A percentile compares a stretch with the other conserved stretches of the same genome.
Conservation (phyloP, 2,797 vertebrate species). For the Sebastes iracundus region DNA sequence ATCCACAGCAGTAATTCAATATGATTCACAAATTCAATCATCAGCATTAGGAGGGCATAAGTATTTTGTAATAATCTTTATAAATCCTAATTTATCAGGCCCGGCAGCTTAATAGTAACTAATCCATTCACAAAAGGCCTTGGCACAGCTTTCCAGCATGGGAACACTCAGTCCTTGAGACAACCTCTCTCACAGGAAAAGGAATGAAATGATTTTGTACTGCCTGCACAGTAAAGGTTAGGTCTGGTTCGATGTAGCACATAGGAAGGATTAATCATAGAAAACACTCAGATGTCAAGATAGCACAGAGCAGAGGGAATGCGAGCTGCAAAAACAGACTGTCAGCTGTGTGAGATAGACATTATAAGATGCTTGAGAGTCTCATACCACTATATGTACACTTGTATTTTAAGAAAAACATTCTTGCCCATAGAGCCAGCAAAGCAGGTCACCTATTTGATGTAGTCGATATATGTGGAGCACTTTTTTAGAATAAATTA, state of each 20-base stretch:
- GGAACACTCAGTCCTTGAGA: slow-evolving; percentile 77
- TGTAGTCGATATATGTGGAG: slow-evolving; percentile 51
- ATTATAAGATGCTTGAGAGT: slow-evolving; percentile 32
- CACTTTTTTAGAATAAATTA: slow-evolving; percentile 60
- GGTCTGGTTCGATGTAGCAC: slow-evolving; percentile 65
- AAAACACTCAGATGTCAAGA: slow-evolving; percentile 71
- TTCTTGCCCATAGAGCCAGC: slow-evolving; percentile 18
- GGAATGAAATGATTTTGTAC: slow-evolving; percentile 69
- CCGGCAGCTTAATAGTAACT: slow-evolving; percentile 80
- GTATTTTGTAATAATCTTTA: slow-evolving; percentile 85
- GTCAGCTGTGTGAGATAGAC: slow-evolving; percentile 45
- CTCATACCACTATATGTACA: slow-evolving; percentile 6
- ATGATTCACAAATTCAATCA: slow-evolving; percentile 83
- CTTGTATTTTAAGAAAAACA: slow-evolving; percentile 30
- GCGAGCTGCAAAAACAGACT: slow-evolving; percentile 32
- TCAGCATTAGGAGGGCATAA: slow-evolving; percentile 80
- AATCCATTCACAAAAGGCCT: slow-evolving; percentile 84
- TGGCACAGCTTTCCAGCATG: slow-evolving; percentile 75
- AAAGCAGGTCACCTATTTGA: slow-evolving; percentile 43
- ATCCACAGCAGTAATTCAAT: slow-evolving; percentile 77
- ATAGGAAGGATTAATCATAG: slow-evolving; percentile 72
- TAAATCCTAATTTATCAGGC: slow-evolving; percentile 84
- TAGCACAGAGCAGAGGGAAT: slow-evolving; percentile 44
- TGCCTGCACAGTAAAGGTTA: slow-evolving; percentile 75
- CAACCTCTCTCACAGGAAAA: slow-evolving; percentile 73